Evolutionary conservation across 2,888 invertebrate species (phyloP).

Genomic region (Arenicola marina): DNA sequence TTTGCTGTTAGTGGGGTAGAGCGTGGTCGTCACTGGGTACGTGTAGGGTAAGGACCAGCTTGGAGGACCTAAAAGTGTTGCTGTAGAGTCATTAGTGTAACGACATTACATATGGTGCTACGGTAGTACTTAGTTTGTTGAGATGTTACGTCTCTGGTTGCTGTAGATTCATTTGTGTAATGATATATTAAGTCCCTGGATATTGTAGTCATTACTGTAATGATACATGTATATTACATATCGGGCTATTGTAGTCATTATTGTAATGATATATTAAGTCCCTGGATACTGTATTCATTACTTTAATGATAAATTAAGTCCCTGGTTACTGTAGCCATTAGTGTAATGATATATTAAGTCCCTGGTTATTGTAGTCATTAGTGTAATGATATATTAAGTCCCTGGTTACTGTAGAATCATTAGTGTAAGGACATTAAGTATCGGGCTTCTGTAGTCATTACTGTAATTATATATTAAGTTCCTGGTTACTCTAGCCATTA

Average conservation of each 20-base stretch:
- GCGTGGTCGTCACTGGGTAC: constrained; percentile 86
- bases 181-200: too few relatives aligned
- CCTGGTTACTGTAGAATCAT: too few relatives aligned
- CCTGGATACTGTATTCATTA: too few relatives aligned
- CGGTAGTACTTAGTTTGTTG: not conserved
- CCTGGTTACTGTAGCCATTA: not conserved
- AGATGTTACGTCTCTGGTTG: too few relatives aligned
- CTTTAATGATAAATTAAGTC: too few relatives aligned
- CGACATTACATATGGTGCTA: not conserved
- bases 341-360: not conserved
- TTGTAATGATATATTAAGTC: too few relatives aligned
- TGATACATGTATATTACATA: not conserved
- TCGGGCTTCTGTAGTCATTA: not conserved
- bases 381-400: too few relatives aligned
- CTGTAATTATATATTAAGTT: not conserved
- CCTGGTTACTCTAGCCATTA: not conserved
- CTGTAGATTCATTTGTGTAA: too few relatives aligned
- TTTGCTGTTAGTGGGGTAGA: not conserved
- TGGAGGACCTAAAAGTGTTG: constrained; percentile 92
- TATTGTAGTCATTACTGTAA: not conserved
- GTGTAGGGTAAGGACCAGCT: constrained; percentile 95
- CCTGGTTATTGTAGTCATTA: not conserved
- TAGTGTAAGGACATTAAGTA: too few relatives aligned
- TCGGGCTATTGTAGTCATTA: not conserved
- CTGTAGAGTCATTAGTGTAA: constrained; percentile 41